Evolutionary conservation across 2,113 vertebrate genomes (phyloP).

Genomic region (Notarius lentiginosus): DNA sequence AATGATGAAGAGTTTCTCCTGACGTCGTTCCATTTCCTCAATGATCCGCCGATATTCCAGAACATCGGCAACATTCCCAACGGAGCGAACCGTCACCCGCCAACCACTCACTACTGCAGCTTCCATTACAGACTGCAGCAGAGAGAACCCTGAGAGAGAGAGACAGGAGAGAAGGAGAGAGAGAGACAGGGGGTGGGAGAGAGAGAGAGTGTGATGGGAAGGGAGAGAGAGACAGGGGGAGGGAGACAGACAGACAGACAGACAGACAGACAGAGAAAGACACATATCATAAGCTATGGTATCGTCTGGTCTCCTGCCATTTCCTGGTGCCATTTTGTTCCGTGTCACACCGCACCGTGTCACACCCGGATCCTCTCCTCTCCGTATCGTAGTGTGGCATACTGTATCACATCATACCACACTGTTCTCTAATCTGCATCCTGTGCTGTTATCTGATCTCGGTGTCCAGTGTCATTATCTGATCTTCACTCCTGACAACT

Average conservation of each 20-base stretch:
- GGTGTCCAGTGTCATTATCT: neutral
- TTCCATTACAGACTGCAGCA: conserved; percentile 98
- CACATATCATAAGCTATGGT: too few species aligned
- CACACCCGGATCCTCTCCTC: neutral
- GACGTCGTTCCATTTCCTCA: conserved; percentile 96
- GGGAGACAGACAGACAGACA: conserved; percentile 36
- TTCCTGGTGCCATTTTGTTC: neutral
- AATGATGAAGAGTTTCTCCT: conserved; percentile 95
- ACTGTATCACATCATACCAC: neutral
- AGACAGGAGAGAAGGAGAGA: neutral
- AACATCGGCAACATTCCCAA: conserved; percentile 89
- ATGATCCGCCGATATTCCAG: conserved; percentile 93
- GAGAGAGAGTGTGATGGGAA: conserved; percentile 56
- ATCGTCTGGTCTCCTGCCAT: too few species aligned
- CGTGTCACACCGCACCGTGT: neutral
- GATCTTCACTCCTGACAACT: neutral
- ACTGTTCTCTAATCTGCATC: neutral
- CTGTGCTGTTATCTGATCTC: neutral
- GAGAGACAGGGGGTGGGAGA: conserved; percentile 66
- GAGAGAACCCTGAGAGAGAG: conserved; percentile 83
- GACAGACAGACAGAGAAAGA: too few species aligned
- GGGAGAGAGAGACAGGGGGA: conserved; percentile 61
- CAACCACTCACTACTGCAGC: conserved; percentile 97
- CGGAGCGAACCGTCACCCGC: conserved; percentile 96
- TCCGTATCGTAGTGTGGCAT: neutral